Evolutionary conservation across 1,140 invertebrate genomes (phyloP).

Genomic region (Sinonovacula constricta): DNA sequence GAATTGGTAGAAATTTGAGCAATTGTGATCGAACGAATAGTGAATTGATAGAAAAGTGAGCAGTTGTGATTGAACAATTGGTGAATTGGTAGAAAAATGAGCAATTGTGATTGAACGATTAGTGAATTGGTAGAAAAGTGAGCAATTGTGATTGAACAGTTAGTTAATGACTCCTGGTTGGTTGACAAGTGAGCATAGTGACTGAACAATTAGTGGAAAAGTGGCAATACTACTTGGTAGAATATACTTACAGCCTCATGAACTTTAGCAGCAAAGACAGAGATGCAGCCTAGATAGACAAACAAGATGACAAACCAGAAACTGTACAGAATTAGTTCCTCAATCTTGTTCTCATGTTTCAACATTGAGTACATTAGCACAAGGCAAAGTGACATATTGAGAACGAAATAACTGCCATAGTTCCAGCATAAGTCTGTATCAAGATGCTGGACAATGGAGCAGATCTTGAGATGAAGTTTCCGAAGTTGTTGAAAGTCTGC

Average conservation of each 20-base stretch:
- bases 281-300: neutral
- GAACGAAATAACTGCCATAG: conserved; percentile 4
- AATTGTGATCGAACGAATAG: no score
- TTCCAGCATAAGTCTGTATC: conserved; percentile 16
- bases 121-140: neutral
- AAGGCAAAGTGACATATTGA: neutral
- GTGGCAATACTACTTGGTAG: neutral
- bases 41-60: no score
- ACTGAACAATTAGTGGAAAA: no score
- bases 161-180: neutral
- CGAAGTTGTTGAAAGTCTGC: neutral
- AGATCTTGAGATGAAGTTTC: neutral
- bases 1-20: no score
- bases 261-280: conserved; percentile 1
- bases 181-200: neutral
- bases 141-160: neutral
- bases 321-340: neutral
- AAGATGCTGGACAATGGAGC: neutral
- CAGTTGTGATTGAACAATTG: no score
- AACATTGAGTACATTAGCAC: neutral
- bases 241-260: conserved; percentile 13
- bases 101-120: neutral
- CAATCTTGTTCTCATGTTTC: neutral
- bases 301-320: neutral
- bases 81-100: neutral